Conservation (phyloP, 2,797 vertebrate species). For the Spinus pinus region DNA sequence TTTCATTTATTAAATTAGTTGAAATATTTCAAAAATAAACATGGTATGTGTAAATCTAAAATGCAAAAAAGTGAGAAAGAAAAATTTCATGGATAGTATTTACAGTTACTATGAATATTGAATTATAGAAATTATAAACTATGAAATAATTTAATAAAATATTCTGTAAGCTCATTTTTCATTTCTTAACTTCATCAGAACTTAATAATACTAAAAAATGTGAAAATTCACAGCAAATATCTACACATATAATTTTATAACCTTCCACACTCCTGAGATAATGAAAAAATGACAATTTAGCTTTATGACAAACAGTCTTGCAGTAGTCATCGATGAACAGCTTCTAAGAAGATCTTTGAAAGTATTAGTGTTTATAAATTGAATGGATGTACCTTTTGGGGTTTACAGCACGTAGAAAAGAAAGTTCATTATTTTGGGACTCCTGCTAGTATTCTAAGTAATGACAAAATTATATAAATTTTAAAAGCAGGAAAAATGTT, state of each 20-base stretch:
- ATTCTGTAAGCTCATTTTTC: constrained; percentile 8
- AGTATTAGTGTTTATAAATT: background rate
- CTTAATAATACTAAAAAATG: background rate
- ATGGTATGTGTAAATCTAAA: background rate
- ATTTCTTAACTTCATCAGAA: background rate
- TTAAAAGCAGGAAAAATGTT: background rate
- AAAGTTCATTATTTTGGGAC: background rate
- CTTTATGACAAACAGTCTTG: background rate
- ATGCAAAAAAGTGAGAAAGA: background rate
- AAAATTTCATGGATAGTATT: background rate
- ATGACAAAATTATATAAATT: background rate
- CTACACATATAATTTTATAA: background rate
- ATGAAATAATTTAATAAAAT: background rate
- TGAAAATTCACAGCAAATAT: background rate
- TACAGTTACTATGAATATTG: background rate
- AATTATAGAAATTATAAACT: background rate
- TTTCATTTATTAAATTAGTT: background rate
- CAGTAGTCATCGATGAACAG: background rate
- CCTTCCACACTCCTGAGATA: background rate
- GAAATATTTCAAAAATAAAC: background rate
- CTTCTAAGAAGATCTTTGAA: background rate
- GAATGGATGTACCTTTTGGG: background rate
- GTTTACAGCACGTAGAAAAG: background rate
- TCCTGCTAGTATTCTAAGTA: background rate
- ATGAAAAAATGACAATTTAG: background rate